Percentiles rank a stretch among this genome's conserved stretches.
phyloP scores from a whole-genome alignment of 2,888 invertebrate species.

The Epinotia ramella region DNA sequence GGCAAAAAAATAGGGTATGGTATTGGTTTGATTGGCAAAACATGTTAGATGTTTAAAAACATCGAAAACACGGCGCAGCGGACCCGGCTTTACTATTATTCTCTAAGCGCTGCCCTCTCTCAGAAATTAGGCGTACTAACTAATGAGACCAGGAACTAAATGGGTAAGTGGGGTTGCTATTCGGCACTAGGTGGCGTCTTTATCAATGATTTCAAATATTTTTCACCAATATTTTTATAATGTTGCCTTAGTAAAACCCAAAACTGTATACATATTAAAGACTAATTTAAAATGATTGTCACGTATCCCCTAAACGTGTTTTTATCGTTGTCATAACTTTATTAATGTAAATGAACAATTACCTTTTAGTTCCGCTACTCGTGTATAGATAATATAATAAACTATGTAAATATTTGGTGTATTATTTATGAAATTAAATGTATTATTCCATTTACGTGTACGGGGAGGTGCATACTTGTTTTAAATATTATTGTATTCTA shows the following conservation, averaged over 20 bases:
- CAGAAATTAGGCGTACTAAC: background rate
- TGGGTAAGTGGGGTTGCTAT: background rate
- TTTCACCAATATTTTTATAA: background rate
- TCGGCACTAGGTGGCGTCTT: conserved; percentile 20
- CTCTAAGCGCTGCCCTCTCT: background rate
- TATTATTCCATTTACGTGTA: no score
- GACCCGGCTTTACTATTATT: no score
- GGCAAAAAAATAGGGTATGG: no score
- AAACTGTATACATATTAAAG: background rate
- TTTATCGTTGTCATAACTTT: background rate
- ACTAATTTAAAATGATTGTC: background rate
- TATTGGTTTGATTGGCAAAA: no score
- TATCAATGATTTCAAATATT: background rate
- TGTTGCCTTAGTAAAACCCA: no score
- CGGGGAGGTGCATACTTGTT: no score
- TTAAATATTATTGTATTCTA: no score
- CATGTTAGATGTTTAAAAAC: no score
- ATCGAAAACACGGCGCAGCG: no score
- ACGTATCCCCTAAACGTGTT: background rate
- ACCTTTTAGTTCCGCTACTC: conserved; percentile 1
- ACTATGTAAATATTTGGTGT: background rate
- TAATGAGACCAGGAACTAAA: background rate
- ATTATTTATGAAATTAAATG: no score
- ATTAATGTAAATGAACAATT: background rate
- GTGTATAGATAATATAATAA: background rate